Evolutionary conservation across 2,113 vertebrate genomes (phyloP).

Genomic region (Cricetomys ansorgei): DNA sequence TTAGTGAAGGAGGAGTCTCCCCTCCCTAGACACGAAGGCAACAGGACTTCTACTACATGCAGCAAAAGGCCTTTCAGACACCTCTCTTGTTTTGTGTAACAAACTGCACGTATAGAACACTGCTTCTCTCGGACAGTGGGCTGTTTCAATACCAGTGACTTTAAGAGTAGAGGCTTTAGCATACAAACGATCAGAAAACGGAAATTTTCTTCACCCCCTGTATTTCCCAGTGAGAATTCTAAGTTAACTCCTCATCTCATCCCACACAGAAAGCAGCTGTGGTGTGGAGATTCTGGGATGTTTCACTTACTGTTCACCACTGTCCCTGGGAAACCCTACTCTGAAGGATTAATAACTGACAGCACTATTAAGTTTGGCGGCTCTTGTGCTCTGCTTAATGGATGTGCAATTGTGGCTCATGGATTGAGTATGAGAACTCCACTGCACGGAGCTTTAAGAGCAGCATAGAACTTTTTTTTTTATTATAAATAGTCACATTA

Average conservation of each 20-base stretch:
- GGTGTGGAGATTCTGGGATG: not conserved
- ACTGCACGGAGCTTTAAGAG: not conserved
- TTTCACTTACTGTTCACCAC: constrained; percentile 25
- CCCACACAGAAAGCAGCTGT: not conserved
- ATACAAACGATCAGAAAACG: not conserved
- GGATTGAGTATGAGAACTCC: constrained; percentile 26
- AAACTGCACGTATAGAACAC: not conserved
- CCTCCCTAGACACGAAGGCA: not conserved
- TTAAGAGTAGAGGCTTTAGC: constrained; percentile 6
- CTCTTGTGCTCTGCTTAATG: constrained; percentile 35
- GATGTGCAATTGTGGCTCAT: not conserved
- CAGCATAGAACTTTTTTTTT: not conserved
- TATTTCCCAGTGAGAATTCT: not conserved
- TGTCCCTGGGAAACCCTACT: not conserved
- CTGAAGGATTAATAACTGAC: constrained; percentile 35
- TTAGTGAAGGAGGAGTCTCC: not conserved
- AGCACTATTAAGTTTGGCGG: constrained; percentile 7
- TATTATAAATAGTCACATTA: not conserved
- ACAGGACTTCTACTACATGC: not conserved
- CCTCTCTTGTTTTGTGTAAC: not conserved
- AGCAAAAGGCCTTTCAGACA: not conserved
- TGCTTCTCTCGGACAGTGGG: not conserved
- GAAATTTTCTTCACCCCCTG: not conserved
- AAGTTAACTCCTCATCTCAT: not conserved
- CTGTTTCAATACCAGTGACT: not conserved